These are phyloP conservation scores for Tubiluchus corallicola DNA, from an alignment of 2,888 invertebrate genomes.

Conservation along the genomic window DNA sequence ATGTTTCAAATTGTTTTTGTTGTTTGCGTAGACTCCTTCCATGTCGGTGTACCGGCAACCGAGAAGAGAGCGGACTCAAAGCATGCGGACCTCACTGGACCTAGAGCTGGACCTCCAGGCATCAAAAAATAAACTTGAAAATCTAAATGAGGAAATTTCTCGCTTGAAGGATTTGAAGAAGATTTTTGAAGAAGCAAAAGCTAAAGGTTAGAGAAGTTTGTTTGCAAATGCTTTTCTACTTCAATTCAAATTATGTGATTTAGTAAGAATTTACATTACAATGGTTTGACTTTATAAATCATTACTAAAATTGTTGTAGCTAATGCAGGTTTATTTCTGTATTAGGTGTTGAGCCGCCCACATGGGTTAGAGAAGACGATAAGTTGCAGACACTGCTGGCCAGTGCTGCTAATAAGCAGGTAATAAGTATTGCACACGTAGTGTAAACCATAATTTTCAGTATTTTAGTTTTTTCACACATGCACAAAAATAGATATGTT, in stretches of 20 bases:
- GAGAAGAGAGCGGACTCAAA: not conserved
- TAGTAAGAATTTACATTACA: no score
- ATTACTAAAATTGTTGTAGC: not conserved
- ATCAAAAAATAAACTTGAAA: slow-evolving; percentile 62
- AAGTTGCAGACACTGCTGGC: slow-evolving; percentile 45
- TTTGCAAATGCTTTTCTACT: no score
- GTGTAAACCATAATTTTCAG: no score
- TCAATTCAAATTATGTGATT: no score
- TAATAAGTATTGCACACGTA: no score
- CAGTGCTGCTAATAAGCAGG: slow-evolving; percentile 25
- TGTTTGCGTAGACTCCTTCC: not conserved
- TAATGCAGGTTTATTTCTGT: slow-evolving; percentile 28
- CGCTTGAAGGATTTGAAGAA: slow-evolving; percentile 60
- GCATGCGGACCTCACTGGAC: slow-evolving; percentile 59
- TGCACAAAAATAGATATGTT: no score
- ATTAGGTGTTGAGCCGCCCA: slow-evolving; percentile 60
- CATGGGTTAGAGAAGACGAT: slow-evolving; percentile 70
- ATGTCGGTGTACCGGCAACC: not conserved
- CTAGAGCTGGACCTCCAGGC: slow-evolving; percentile 77
- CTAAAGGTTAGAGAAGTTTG: slow-evolving; percentile 20
- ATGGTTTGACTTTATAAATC: slow-evolving; percentile 6
- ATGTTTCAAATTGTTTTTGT: not conserved
- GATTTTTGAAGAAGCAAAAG: slow-evolving; percentile 55
- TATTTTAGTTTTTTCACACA: no score
- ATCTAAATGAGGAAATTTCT: slow-evolving; percentile 61